These are phyloP conservation scores for Neolamprologus ventralis DNA, from an alignment of 2,113 vertebrate species.

Conservation along the genomic window DNA sequence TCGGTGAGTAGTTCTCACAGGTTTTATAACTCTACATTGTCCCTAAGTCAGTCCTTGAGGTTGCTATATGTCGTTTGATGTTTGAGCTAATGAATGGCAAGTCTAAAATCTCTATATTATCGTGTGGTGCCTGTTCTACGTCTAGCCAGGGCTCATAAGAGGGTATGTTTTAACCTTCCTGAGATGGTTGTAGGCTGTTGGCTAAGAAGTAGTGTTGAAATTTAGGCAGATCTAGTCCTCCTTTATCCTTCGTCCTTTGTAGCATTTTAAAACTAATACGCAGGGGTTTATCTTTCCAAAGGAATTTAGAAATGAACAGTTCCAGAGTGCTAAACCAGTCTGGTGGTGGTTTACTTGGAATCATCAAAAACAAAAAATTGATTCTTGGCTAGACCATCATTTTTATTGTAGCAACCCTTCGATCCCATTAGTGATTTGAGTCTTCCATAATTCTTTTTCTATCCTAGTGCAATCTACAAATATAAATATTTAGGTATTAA, in stretches of 20 bases:
- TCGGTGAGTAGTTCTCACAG: fast-evolving
- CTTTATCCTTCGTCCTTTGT: fast-evolving
- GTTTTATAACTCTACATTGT: fast-evolving
- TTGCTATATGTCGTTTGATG: neutral
- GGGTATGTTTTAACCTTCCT: neutral
- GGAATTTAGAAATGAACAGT: neutral
- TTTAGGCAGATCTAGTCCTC: neutral
- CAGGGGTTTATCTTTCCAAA: neutral
- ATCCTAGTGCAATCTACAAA: neutral
- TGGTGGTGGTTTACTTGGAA: neutral
- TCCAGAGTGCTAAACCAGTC: neutral
- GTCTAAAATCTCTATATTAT: neutral
- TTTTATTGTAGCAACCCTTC: neutral
- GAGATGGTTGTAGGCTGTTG: neutral
- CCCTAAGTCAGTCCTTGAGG: fast-evolving
- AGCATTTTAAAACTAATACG: neutral
- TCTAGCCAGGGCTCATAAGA: neutral
- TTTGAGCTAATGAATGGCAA: neutral
- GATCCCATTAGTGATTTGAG: neutral
- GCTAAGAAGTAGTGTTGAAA: neutral
- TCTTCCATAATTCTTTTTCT: neutral
- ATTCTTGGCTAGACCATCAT: neutral
- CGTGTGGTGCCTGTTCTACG: neutral
- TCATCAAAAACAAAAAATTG: neutral
- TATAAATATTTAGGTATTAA: neutral